Base-by-base conservation (phyloP, 2,888 invertebrate species). In the Lasioglossum zephyrum region DNA sequence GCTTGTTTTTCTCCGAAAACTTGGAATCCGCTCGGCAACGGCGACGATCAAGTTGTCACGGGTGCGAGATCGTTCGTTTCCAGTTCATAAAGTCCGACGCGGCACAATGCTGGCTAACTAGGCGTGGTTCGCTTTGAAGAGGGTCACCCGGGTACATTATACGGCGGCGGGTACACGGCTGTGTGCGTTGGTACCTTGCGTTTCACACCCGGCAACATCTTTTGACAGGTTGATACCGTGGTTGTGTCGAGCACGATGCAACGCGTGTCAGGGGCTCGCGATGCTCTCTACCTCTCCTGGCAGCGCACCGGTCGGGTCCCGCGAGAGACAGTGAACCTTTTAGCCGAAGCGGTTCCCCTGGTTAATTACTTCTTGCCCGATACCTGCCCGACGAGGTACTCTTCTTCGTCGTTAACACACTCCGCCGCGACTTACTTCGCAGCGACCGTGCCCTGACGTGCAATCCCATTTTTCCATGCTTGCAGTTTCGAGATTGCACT, bases 101-200 rank as follows among this genome's bases (percentile, higher is more conserved):
- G 75, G 81, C 87, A 94, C 93, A 94, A 94, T 93, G 88, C 90
- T 86, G 91, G 90, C 93, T 93, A 94, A 94, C 94, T 93, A 94
- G 94, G 94, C 93, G 94, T 93, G 93, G 93, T 91, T 91, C 88
- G 90, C 89, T 93, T 92, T 94, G 93, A 94, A 92, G 93, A 94
- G 94, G 94, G 93, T 93, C 93, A 93, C 93, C 92, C 91, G 92
- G 63, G 92, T 93, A 92, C 88, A 87, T 86, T 89, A 91, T 91
- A 73, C 88, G 86, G 73, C 63, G 57, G 36, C 69, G 60, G 77
- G 83, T 73, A 79, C 88, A 90, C 86, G 87, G 86, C 79, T 70
- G 39, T 70, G 70, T 41, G 70, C 70, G 70, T 63, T 69, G 70
- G 70, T 84, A 87, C 87, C 63, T 79, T 85, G 84, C 69, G 53